Percentiles rank a stretch among this genome's conserved stretches.
These are phyloP conservation scores for Trididemnum clinides DNA, from an alignment of 23 tunicate species.

Conservation along the genomic window DNA sequence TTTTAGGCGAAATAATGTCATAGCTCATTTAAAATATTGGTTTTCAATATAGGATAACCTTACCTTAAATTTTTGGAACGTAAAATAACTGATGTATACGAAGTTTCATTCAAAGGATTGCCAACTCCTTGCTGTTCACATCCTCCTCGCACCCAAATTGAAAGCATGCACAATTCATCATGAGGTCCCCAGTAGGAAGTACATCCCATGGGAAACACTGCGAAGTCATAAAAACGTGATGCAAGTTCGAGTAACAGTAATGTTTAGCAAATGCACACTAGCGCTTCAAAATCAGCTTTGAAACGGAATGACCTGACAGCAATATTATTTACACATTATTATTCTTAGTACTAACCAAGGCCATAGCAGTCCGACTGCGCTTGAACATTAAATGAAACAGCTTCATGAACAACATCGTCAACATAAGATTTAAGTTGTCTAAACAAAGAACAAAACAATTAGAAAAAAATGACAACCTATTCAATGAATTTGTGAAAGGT, in stretches of 20 bases:
- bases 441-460: too few relatives aligned
- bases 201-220: neutral
- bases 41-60: too few relatives aligned
- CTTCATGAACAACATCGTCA: neutral
- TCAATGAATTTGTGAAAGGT: too few relatives aligned
- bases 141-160: neutral
- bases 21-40: too few relatives aligned
- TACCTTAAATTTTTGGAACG: neutral
- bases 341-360: neutral
- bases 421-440: neutral
- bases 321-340: too few relatives aligned
- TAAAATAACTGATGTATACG: neutral
- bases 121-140: neutral
- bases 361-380: neutral
- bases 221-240: too few relatives aligned
- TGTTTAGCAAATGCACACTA: too few relatives aligned
- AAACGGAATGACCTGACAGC: neutral
- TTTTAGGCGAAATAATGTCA: too few relatives aligned
- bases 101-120: neutral
- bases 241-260: too few relatives aligned
- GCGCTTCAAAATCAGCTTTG: neutral
- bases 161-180: neutral
- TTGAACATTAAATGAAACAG: neutral
- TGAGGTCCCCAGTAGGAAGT: constrained; percentile 7
- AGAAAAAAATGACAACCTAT: too few relatives aligned